Evolutionary conservation across 2,113 vertebrate species (phyloP), one percentile per base, ranked within the genome.

Genomic region (Boulengeromyrus knoepffleri): DNA sequence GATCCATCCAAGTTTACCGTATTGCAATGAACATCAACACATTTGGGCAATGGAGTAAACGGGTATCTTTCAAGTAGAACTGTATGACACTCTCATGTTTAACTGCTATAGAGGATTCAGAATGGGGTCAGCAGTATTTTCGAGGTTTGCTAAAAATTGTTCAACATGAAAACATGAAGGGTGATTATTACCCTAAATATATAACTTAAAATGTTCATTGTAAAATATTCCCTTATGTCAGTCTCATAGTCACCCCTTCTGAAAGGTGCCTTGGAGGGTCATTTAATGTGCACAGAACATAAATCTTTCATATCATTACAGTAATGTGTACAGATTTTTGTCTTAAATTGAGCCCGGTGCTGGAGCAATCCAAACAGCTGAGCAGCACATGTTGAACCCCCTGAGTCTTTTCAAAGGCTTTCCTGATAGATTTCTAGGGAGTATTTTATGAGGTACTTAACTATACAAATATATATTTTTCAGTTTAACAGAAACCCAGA

Each of bases 291-390:
- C 93, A 89, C 91, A 90, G 91, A 92, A 91, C 92, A 96, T 98
- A 98, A 99, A 98, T 98, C 97, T 97, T 95, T 93, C 93, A 58
- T 88, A 94, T 95, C 94, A 80, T 92, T 93, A 90, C 93, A 95
- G 95, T 95, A 95, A 93, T 92, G 92, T 94, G 93, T 92, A 93
- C 95, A 95, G 92, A 92, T 92, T 96, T 90, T 0, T 90, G 90
- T 95, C 93, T 93, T 94, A 93, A 92, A 84, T 90, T 93, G 94
- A 93, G 27, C 12, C 89, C 90, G 92, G 92, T 92, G 91, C 89
- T 92, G 89, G 90, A 92, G 90, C 50, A 88, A 92, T 90, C 88
- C 90, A 89, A 93, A 93, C 96, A 97, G 96, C 97, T 97, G 97
- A 97, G 95, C 92, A 94, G 94, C 96, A 97, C 92, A 96, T 97